Conservation (phyloP, 2,888 invertebrate genomes). For the Magallana nippona region DNA sequence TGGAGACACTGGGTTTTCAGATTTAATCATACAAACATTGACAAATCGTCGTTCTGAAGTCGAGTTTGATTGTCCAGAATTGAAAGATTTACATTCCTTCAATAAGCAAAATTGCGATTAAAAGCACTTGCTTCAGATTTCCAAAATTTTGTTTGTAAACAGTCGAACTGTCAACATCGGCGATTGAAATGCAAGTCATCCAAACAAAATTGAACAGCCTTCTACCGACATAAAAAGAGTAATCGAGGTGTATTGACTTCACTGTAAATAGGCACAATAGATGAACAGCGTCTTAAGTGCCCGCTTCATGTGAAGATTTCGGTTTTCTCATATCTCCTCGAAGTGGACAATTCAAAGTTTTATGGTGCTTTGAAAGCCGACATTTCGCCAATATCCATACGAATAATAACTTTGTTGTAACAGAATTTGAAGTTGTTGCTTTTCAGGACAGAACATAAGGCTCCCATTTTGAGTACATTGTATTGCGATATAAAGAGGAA, state of each 20-base stretch:
- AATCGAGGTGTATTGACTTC: background rate
- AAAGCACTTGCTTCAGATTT: background rate
- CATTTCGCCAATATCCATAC: background rate
- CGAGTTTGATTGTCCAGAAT: too few species aligned
- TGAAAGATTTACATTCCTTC: too few species aligned
- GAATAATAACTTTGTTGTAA: slow-evolving; percentile 26
- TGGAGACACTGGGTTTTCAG: too few species aligned
- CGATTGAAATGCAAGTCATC: background rate
- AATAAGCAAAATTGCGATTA: background rate
- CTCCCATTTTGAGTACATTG: background rate
- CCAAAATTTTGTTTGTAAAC: background rate
- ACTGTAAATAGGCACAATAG: background rate
- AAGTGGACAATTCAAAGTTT: slow-evolving; percentile 30
- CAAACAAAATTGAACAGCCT: background rate
- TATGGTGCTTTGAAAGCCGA: slow-evolving; percentile 4
- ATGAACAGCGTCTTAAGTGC: background rate
- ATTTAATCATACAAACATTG: too few species aligned
- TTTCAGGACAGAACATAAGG: background rate
- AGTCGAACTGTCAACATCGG: background rate
- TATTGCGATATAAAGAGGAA: background rate
- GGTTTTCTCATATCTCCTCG: background rate
- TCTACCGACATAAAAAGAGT: background rate
- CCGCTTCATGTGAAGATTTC: slow-evolving; percentile 1
- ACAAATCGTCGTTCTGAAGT: too few species aligned
- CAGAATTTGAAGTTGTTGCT: background rate